Percentiles rank a stretch among this genome's conserved stretches.
Conservation (phyloP, 1,140 invertebrate species). For the Hylaeus anthracinus region DNA sequence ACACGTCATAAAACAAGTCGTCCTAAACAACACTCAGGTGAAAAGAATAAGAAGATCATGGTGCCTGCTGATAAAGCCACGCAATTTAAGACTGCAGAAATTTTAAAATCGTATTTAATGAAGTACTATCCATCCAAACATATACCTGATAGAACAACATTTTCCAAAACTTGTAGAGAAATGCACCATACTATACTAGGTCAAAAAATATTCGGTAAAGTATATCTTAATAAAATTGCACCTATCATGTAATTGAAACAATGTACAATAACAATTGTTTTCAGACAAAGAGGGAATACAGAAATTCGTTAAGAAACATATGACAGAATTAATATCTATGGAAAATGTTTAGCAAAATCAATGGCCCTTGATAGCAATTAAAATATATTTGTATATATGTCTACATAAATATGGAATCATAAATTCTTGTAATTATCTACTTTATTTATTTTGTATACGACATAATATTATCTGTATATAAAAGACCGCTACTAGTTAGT, state of each 20-base stretch:
- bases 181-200: slow-evolving; percentile 66
- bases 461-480: not conserved
- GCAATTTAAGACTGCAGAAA: slow-evolving; percentile 66
- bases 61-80: slow-evolving; percentile 56
- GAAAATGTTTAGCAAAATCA: slow-evolving; percentile 6
- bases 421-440: slow-evolving; percentile 34
- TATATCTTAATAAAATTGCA: slow-evolving; percentile 11
- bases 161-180: slow-evolving; percentile 68
- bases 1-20: not conserved
- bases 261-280: slow-evolving; percentile 37
- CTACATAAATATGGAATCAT: not conserved
- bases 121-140: slow-evolving; percentile 68
- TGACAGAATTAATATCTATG: slow-evolving; percentile 40
- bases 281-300: slow-evolving; percentile 64
- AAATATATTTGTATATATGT: slow-evolving; percentile 29
- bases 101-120: slow-evolving; percentile 70
- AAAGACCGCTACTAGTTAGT: not conserved
- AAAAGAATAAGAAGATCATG: slow-evolving; percentile 27
- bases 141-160: slow-evolving; percentile 68
- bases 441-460: slow-evolving; percentile 15
- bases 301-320: slow-evolving; percentile 51
- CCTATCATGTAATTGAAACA: slow-evolving; percentile 19
- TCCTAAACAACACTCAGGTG: slow-evolving; percentile 19
- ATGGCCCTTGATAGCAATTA: not conserved
- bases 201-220: slow-evolving; percentile 68